A percentile compares a stretch with the other conserved stretches of the same genome.
Evolutionary conservation across 2,113 vertebrate species (phyloP).

Genomic region (Alces alces): DNA sequence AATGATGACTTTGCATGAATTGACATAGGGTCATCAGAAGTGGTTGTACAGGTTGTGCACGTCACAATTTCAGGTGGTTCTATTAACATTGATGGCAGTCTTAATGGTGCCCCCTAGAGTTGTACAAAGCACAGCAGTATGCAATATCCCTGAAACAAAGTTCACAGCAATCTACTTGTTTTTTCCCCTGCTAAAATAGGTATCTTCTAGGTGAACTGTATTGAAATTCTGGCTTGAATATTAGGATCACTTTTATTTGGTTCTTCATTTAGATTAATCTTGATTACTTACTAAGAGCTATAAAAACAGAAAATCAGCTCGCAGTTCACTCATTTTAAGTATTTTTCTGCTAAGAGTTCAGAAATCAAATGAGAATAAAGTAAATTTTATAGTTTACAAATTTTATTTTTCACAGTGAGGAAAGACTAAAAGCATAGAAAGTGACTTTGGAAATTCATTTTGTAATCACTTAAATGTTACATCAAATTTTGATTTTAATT

Average conservation of each 20-base stretch:
- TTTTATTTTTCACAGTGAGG: neutral
- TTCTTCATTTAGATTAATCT: conserved; percentile 25
- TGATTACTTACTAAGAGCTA: neutral
- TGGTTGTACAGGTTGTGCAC: neutral
- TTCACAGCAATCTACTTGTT: neutral
- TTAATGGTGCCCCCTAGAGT: neutral
- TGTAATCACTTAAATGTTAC: neutral
- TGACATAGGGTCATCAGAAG: no score
- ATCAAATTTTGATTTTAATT: conserved; percentile 4
- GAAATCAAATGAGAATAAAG: conserved; percentile 22
- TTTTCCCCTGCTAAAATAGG: neutral
- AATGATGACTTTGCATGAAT: neutral
- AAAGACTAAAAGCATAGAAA: neutral
- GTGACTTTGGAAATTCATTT: conserved; percentile 23
- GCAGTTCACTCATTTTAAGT: neutral
- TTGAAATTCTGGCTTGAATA: conserved; percentile 12
- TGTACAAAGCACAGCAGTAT: neutral
- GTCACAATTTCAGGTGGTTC: neutral
- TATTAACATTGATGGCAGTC: neutral
- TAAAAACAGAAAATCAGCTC: neutral
- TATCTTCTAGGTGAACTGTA: neutral
- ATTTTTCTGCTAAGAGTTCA: conserved; percentile 5
- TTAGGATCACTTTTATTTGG: neutral
- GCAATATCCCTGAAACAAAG: neutral
- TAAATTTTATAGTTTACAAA: neutral